A percentile compares a stretch with the other conserved stretches of the same genome.
These are phyloP conservation scores for Agrotis exclamationis DNA, from an alignment of 2,888 invertebrate genomes.

Conservation along the genomic window DNA sequence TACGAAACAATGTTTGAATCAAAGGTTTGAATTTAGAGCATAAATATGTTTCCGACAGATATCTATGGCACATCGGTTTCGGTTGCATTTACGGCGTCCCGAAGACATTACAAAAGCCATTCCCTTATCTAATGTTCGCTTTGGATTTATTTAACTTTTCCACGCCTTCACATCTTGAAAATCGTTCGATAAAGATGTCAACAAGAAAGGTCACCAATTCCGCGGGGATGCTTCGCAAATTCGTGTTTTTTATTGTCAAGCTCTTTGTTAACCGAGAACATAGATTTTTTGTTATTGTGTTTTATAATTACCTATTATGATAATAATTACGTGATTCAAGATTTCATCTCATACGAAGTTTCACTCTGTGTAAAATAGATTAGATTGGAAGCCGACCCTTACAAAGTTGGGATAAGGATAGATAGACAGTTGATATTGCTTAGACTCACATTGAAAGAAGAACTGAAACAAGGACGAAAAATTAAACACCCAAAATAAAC, in stretches of 20 bases:
- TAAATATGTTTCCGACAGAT: constrained; percentile 79
- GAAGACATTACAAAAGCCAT: constrained; percentile 91
- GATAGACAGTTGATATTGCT: neutral
- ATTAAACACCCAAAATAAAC: constrained; percentile 4
- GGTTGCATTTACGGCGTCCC: constrained; percentile 90
- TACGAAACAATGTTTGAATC: constrained; percentile 75
- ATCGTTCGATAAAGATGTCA: constrained; percentile 89
- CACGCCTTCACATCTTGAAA: constrained; percentile 88
- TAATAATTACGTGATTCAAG: too few relatives aligned
- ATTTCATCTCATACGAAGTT: too few relatives aligned
- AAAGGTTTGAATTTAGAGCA: constrained; percentile 73
- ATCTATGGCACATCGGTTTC: constrained; percentile 88
- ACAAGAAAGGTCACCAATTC: constrained; percentile 85
- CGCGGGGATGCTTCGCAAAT: constrained; percentile 72
- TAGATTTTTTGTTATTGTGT: constrained; percentile 26
- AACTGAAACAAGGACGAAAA: neutral
- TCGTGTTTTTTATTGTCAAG: constrained; percentile 71
- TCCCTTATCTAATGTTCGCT: constrained; percentile 89
- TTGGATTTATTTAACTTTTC: constrained; percentile 90
- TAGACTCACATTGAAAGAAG: neutral
- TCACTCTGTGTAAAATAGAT: too few relatives aligned
- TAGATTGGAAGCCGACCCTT: too few relatives aligned
- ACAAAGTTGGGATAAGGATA: too few relatives aligned
- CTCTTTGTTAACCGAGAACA: constrained; percentile 60
- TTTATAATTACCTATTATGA: constrained; percentile 17